Base-by-base conservation (phyloP, 2,113 vertebrate species). In the Trematocara nigrifrons region DNA sequence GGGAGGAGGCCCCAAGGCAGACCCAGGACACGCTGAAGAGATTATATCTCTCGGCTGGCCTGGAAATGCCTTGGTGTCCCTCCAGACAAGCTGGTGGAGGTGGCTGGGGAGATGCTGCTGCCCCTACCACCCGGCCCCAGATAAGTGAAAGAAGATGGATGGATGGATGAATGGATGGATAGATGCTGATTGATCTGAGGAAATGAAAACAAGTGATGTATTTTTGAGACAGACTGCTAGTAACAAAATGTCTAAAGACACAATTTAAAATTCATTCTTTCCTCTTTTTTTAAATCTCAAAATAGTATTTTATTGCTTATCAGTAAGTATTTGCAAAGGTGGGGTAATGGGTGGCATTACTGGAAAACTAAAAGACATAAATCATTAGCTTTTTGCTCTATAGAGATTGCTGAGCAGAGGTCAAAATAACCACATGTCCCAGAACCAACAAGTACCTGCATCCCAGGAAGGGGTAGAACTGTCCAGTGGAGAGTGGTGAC, bases 61-160 rank as follows among this genome's bases (percentile, higher is more conserved):
- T 1, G 12, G 0, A 29, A 57, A 57, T 29, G 1, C 2, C 54
- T 57, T 15, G 22, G 2, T 57, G 54, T 7, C 1, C 53, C 53
- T 0, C 53, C 1, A 0, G 6, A 29, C 2, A 56, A 56, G 6
- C 12, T 56, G 12, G 54, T 0, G 22, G 0, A 29, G 22, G 12
- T 57, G 54, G 22, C 22, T 56, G 54, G 12, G 54, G 22, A 56
- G 54, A 15, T 1, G 0, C 7, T 59, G 7, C 56, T 59, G 26
- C 56, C 7, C 7, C 3, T 16, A 13, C 0, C 1, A 31, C 26
- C 0, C 0, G 1, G 13, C 2, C 13, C 4, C 0, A 0, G 54
- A 56, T 54, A 13, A 26, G 53, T 0, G 2, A 1, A 56, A 3
- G 22, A 26, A 56, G 53, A 54, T 0, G 2, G 42, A 47, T 3